phyloP scores from a whole-genome alignment of 2,888 invertebrate species.

The Chironomus tentans region DNA sequence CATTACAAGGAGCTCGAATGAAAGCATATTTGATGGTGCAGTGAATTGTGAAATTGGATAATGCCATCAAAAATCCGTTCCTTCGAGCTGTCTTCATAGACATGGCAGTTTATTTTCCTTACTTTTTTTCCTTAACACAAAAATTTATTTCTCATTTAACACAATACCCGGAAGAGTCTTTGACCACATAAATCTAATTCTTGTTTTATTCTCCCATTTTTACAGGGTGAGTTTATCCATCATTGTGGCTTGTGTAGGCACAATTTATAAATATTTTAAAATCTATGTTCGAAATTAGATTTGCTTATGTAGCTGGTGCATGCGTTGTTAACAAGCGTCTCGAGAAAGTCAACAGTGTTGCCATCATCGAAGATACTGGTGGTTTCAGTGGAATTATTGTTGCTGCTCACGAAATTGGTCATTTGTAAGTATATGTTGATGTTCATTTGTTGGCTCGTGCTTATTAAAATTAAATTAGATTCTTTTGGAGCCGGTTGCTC shows the following conservation, averaged over 20 bases:
- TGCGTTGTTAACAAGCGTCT: constrained; percentile 91
- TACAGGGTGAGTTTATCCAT: neutral
- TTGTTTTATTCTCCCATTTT: neutral
- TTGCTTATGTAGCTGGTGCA: constrained; percentile 92
- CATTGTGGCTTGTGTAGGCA: neutral
- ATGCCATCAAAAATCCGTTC: neutral
- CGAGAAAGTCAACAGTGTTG: constrained; percentile 92
- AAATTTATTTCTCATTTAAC: no score
- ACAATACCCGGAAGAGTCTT: no score
- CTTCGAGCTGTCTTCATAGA: no score
- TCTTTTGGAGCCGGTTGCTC: no score
- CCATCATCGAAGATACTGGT: constrained; percentile 92
- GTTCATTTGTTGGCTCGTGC: no score
- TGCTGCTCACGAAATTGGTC: constrained; percentile 93
- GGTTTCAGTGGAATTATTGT: constrained; percentile 95
- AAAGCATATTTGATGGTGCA: neutral
- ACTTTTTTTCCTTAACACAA: no score
- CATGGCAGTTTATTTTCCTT: neutral
- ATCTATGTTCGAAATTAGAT: constrained; percentile 43
- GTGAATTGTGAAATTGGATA: constrained; percentile 17
- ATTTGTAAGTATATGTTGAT: constrained; percentile 65
- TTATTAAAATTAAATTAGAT: no score
- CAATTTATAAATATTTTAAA: neutral
- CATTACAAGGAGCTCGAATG: no score
- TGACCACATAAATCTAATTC: neutral